Base-by-base conservation (phyloP, 2,113 vertebrate genomes). In the Forbesichthys papilliferus region DNA sequence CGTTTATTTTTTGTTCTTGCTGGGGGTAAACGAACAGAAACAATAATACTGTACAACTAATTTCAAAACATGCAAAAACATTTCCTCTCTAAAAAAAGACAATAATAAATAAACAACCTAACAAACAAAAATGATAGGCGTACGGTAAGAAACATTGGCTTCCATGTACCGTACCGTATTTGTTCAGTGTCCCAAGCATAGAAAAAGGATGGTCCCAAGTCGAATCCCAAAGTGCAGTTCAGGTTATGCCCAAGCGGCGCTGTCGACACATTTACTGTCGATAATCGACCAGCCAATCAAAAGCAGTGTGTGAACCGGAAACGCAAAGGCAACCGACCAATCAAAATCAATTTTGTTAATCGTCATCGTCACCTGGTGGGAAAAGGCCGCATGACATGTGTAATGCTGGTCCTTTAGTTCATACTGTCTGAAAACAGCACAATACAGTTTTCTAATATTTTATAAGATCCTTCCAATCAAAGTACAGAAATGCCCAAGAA, bases 401-500 rank as follows among this genome's bases (percentile, higher is more conserved):
- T 64, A 56, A 14, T 11, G 12, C 27, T 11, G 48, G 11, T 3
- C 13, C 56, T 27, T 11, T 27, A 55, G 48, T 61, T 6, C 8
- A 33, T 1, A 9, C 46, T 33, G 20, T 20, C 46, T 48, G 47
- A 48, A 7, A 49, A 16, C 20, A 42, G 36, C 63, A 53, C 10
- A 12, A 0, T 1, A 7, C 60, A 53, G 5, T 20, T 42, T 42
- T 42, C 36, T 42, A 42, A n/a, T 27, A 66, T 51, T 14, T 3
- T 18, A 0, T 9, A 51, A 73, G 11, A 56, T 12, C 0, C 18
- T 11, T 2, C 18, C 3, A 9, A 12, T 9, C 0, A 11, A 49
- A 64, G 13, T 1, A 34, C 0, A 69, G 81, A 78, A 48, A 93
- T 93, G 92, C 92, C 92, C 0, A 92, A 88, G 73, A 93, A 93